Percentiles rank a stretch among this genome's conserved stretches.
Conservation (phyloP, 2,797 vertebrate genomes). For the Florisuga fusca region DNA sequence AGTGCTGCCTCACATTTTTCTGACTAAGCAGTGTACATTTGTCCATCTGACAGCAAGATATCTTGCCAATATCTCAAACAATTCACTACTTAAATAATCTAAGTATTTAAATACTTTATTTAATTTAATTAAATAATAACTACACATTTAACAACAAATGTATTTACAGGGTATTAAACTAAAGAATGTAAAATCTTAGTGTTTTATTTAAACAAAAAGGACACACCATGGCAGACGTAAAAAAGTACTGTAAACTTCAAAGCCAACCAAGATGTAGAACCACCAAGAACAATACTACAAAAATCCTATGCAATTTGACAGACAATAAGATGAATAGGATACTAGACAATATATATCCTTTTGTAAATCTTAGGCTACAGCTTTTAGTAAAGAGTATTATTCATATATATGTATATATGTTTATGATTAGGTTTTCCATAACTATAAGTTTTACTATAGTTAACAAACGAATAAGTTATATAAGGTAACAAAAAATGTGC, state of each 20-base stretch:
- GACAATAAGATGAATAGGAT: not conserved
- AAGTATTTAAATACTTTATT: too few relatives aligned
- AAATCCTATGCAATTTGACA: not conserved
- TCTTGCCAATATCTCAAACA: not conserved
- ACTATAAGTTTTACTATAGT: not conserved
- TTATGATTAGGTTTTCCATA: not conserved
- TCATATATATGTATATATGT: not conserved
- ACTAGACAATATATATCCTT: not conserved
- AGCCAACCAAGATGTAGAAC: not conserved
- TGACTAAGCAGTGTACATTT: not conserved
- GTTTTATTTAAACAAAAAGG: not conserved
- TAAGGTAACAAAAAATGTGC: not conserved
- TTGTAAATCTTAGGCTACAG: not conserved
- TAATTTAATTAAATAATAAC: not conserved
- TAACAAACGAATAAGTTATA: not conserved
- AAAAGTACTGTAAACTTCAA: not conserved
- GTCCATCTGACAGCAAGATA: not conserved
- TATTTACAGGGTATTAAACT: not conserved
- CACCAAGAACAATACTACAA: not conserved
- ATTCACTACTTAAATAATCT: not conserved
- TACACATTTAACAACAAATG: not conserved
- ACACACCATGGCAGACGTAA: accelerated
- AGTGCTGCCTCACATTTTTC: not conserved
- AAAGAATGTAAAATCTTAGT: not conserved
- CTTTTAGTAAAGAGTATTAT: not conserved